Percentiles rank a stretch among this genome's conserved stretches.
Evolutionary conservation across 2,888 invertebrate species (phyloP).

Genomic region (Mystacides longicornis): DNA sequence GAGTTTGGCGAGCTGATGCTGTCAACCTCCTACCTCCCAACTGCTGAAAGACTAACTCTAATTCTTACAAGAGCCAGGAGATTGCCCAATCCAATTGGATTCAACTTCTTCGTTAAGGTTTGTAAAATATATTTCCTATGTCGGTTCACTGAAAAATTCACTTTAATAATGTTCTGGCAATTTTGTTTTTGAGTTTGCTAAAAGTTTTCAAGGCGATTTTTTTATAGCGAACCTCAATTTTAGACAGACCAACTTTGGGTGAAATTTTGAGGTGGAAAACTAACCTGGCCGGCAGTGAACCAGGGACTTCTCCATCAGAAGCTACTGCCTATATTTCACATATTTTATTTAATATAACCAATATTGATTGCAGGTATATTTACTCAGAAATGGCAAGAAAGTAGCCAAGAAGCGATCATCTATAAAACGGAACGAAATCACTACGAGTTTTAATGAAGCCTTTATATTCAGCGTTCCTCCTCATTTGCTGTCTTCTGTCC

Average conservation of each 20-base stretch:
- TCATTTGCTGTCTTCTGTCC: constrained; percentile 61
- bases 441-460: constrained; percentile 77
- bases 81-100: constrained; percentile 43
- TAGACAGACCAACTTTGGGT: too few species aligned
- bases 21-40: constrained; percentile 73
- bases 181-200: too few species aligned
- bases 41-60: constrained; percentile 71
- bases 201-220: too few species aligned
- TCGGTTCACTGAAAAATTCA: too few species aligned
- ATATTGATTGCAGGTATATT: constrained; percentile 53
- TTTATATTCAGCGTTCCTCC: constrained; percentile 78
- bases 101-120: constrained; percentile 67
- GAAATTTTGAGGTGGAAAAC: too few species aligned
- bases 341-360: too few species aligned
- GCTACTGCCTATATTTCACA: too few species aligned
- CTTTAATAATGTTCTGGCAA: too few species aligned
- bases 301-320: too few species aligned
- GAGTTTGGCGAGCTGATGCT: constrained; percentile 76
- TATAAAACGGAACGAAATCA: constrained; percentile 63
- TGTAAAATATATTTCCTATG: neutral
- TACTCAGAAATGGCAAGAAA: constrained; percentile 73
- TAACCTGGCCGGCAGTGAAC: too few species aligned
- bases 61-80: constrained; percentile 49
- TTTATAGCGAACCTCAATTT: too few species aligned
- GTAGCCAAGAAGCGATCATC: constrained; percentile 76